phyloP scores from a whole-genome alignment of 2,113 vertebrate species.

The Cynocephalus volans region DNA sequence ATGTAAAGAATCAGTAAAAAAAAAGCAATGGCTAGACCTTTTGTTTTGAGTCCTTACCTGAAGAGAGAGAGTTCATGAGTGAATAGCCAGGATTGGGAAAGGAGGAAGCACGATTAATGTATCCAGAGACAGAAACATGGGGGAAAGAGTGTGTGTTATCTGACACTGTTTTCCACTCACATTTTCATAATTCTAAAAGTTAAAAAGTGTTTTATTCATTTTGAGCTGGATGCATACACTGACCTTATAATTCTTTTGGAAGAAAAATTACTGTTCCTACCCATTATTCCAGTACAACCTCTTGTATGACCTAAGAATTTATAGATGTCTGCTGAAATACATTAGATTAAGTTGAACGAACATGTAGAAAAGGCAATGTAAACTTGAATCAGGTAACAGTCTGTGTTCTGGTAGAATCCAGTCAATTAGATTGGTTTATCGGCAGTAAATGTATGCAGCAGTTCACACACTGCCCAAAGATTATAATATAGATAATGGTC shows the following conservation, averaged over 20 bases:
- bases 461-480: not conserved
- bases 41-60: not conserved
- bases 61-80: not conserved
- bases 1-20: not conserved
- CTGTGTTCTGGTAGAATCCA: not conserved
- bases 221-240: not conserved
- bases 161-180: not conserved
- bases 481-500: not conserved
- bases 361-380: not conserved
- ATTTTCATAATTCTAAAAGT: not conserved
- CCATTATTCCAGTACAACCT: not conserved
- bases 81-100: not conserved
- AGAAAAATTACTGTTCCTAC: not conserved
- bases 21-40: not conserved
- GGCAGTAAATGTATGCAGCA: not conserved
- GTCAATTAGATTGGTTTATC: not conserved
- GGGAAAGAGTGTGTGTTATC: not conserved
- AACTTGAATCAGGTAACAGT: slow-evolving; percentile 1
- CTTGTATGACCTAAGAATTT: not conserved
- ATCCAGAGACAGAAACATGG: not conserved
- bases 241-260: not conserved
- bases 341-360: not conserved
- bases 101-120: not conserved
- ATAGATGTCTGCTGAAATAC: not conserved
- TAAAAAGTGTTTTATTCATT: not conserved